These are phyloP conservation scores for Drosophila seguyi DNA, from an alignment of 1,140 invertebrate species.

Conservation along the genomic window DNA sequence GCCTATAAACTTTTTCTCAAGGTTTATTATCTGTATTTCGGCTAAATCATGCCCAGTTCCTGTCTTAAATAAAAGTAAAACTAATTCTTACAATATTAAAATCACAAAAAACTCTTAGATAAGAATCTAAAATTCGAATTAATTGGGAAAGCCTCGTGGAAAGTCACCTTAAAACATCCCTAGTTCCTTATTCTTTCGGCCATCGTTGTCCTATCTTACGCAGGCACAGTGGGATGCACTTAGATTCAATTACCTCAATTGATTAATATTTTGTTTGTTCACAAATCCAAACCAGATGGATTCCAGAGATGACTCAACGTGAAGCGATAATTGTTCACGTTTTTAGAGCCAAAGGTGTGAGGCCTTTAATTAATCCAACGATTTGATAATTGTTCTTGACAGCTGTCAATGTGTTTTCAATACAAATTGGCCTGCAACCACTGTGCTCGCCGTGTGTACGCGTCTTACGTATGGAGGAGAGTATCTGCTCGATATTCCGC, in stretches of 20 bases:
- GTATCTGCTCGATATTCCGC: constrained; percentile 50
- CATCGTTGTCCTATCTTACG: constrained; percentile 56
- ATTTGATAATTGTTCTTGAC: constrained; percentile 40
- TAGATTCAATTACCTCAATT: constrained; percentile 48
- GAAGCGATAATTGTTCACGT: constrained; percentile 22
- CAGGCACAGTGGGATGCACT: constrained; percentile 58
- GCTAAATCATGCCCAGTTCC: not conserved
- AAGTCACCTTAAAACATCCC: not conserved
- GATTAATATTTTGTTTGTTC: constrained; percentile 49
- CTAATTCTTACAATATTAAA: not conserved
- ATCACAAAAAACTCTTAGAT: not conserved
- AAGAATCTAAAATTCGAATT: too few relatives aligned
- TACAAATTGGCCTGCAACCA: constrained; percentile 25
- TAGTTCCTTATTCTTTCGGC: not conserved
- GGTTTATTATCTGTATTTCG: not conserved
- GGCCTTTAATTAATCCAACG: constrained; percentile 25
- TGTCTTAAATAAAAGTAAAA: not conserved
- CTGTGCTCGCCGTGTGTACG: constrained; percentile 70
- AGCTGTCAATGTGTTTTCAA: constrained; percentile 5
- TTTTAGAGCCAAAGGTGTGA: constrained; percentile 28
- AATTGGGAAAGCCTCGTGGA: not conserved
- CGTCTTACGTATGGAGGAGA: constrained; percentile 51
- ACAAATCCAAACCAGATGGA: constrained; percentile 21
- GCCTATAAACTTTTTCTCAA: not conserved
- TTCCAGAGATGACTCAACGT: constrained; percentile 17